Base-by-base conservation (phyloP, 2,888 invertebrate species). In the Lathronympha strigana region DNA sequence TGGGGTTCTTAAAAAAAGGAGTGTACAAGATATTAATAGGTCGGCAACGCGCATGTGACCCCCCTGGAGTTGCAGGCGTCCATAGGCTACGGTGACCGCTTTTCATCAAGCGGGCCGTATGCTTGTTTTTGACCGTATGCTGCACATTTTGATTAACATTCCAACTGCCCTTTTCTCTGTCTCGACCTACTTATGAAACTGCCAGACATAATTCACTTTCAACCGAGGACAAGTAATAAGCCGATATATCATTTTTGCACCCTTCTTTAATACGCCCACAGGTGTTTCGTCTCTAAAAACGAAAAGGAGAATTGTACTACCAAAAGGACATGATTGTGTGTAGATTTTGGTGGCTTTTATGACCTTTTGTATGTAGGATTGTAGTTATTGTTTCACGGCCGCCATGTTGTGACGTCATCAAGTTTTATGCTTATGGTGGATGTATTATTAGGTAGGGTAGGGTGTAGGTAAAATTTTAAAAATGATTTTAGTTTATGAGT, bases 231-330 rank as follows among this genome's bases (percentile, higher is more conserved):
- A 55, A 40, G 55, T 28, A 28, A 55, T 55, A 55, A 55, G 40
- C 40, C 55, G 17, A 55, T 43, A 40, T 55, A 55, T 55, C 55
- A 55, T 28, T 55, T 55, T 19, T 43, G 28, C 55, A 19, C 54
- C 54, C 55, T 40, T 15, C 54, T 38, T 15, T 51, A 50, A 50
- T 40, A 55, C 38, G 40, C 0, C 15, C 54, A 38, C 55, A 55
- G 55, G 55, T 55, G 55, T 2, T n/a, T 6, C 6, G 8, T 40
- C 11, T 40, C 55, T 55, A 40, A 43, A 43, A 43, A 43, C 9
- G 43, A 43, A 43, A 17, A 19, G 25, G 8, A 5, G 36, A 23
- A 11, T 19, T 13, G 6, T 11, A 13, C 11, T 25, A 8, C 13
- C 17, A 23, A 15, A 54, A 54, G 9, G 13, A n/a, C 54, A 23